Conservation (phyloP, 92 coral and sea anemone species). For the Porites evermanni region DNA sequence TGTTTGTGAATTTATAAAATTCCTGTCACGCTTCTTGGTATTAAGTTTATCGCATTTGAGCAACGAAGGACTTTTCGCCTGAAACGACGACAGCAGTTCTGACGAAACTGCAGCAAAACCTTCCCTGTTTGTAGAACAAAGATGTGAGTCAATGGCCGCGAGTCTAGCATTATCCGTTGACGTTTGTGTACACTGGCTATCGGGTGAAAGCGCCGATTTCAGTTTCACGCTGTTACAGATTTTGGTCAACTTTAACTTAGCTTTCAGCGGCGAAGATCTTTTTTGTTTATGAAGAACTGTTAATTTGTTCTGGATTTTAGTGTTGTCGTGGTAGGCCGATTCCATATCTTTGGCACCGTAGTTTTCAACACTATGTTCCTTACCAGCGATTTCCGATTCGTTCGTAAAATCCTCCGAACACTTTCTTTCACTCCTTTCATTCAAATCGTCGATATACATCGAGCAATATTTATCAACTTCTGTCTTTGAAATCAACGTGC, state of each 20-base stretch:
- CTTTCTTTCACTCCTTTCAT: slow-evolving; percentile 25
- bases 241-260: slow-evolving; percentile 29
- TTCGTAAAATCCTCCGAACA: slow-evolving; percentile 10
- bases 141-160: slow-evolving; percentile 33
- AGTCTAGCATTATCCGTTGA: slow-evolving; percentile 16
- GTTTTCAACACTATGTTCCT: not conserved
- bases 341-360: not conserved
- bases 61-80: slow-evolving; percentile 63
- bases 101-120: slow-evolving; percentile 24
- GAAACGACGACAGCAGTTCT: slow-evolving; percentile 15
- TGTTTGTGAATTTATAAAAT: slow-evolving; percentile 7
- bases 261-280: slow-evolving; percentile 23
- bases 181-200: slow-evolving; percentile 23
- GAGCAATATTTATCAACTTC: slow-evolving; percentile 85
- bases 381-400: slow-evolving; percentile 15
- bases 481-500: slow-evolving; percentile 85
- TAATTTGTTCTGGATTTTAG: slow-evolving; percentile 30
- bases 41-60: slow-evolving; percentile 43
- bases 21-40: slow-evolving; percentile 26
- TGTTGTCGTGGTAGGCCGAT: slow-evolving; percentile 37
- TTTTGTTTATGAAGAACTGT: slow-evolving; percentile 34
- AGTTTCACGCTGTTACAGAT: slow-evolving; percentile 12
- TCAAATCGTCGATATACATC: slow-evolving; percentile 70
- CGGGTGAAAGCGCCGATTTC: slow-evolving; percentile 30
- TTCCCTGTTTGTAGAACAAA: slow-evolving; percentile 6